Evolutionary conservation across 2,888 invertebrate genomes (phyloP).

Genomic region (Acholoe squamosa): DNA sequence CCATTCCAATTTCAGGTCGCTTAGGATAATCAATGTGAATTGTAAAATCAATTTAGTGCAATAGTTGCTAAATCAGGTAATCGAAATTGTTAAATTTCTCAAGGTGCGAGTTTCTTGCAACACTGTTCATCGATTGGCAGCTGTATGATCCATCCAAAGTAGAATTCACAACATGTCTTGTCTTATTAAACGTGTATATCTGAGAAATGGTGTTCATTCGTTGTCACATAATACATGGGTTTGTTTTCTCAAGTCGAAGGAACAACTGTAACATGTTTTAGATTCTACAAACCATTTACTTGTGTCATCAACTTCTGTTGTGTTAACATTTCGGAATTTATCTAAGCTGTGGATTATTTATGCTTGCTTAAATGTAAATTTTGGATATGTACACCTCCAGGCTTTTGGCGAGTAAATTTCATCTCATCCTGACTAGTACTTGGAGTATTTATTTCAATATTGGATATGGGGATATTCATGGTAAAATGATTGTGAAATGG

Average conservation of each 20-base stretch:
- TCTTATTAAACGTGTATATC: constrained; percentile 31
- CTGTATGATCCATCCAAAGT: constrained; percentile 61
- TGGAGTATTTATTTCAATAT: too few relatives aligned
- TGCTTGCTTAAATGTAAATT: too few relatives aligned
- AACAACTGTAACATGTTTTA: too few relatives aligned
- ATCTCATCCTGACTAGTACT: too few relatives aligned
- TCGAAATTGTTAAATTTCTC: constrained; percentile 32
- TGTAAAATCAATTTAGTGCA: constrained; percentile 14
- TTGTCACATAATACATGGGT: neutral
- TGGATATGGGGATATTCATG: too few relatives aligned
- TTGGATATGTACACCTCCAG: too few relatives aligned
- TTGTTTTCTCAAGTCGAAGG: too few relatives aligned
- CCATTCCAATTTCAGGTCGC: constrained; percentile 43
- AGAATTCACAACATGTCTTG: neutral
- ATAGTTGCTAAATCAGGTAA: constrained; percentile 26
- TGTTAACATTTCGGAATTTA: neutral
- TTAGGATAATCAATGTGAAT: neutral
- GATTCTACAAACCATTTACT: too few relatives aligned
- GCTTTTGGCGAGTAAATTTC: too few relatives aligned
- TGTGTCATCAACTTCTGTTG: neutral
- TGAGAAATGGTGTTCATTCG: neutral
- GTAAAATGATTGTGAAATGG: too few relatives aligned
- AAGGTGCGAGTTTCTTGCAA: constrained; percentile 14
- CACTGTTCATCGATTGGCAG: constrained; percentile 58
- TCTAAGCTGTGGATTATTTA: neutral